Conservation (phyloP, 2,888 invertebrate genomes). For the Ypsolopha sequella region DNA sequence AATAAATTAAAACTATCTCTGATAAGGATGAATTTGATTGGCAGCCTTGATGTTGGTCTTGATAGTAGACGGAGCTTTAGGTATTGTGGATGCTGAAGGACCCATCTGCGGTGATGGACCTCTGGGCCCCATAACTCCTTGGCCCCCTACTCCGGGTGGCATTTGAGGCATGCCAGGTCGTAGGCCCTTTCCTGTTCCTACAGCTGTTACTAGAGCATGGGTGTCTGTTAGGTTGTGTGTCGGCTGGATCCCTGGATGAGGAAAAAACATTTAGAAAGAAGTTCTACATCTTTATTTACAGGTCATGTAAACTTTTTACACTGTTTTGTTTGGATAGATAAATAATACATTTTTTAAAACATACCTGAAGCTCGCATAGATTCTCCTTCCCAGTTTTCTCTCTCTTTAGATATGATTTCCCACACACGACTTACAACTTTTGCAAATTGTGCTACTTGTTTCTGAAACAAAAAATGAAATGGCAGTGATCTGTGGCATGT, state of each 20-base stretch:
- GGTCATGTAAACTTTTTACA: neutral
- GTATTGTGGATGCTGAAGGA: constrained; percentile 73
- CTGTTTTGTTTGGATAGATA: neutral
- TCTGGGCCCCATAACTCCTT: constrained; percentile 72
- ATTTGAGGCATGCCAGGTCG: constrained; percentile 62
- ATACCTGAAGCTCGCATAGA: constrained; percentile 72
- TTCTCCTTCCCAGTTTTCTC: constrained; percentile 97
- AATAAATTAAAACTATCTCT: neutral
- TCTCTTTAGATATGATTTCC: constrained; percentile 90
- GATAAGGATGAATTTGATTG: constrained; percentile 89
- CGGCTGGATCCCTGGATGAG: constrained; percentile 68
- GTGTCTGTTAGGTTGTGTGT: constrained; percentile 91
- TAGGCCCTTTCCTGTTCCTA: constrained; percentile 90
- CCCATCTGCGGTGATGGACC: constrained; percentile 71
- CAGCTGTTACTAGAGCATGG: constrained; percentile 88
- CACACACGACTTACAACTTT: constrained; percentile 93
- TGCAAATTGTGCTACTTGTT: constrained; percentile 93
- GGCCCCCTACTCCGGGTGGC: constrained; percentile 65
- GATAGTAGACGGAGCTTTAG: constrained; percentile 90
- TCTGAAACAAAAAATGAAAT: constrained; percentile 61
- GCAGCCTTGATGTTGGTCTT: constrained; percentile 95
- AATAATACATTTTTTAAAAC: constrained; percentile 2
- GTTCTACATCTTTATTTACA: neutral
- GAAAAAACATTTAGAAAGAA: neutral
- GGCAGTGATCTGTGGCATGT: too few species aligned